Percentiles rank a stretch among this genome's conserved stretches.
phyloP scores from a whole-genome alignment of 2,888 invertebrate species.

The Geotrupes spiniger region DNA sequence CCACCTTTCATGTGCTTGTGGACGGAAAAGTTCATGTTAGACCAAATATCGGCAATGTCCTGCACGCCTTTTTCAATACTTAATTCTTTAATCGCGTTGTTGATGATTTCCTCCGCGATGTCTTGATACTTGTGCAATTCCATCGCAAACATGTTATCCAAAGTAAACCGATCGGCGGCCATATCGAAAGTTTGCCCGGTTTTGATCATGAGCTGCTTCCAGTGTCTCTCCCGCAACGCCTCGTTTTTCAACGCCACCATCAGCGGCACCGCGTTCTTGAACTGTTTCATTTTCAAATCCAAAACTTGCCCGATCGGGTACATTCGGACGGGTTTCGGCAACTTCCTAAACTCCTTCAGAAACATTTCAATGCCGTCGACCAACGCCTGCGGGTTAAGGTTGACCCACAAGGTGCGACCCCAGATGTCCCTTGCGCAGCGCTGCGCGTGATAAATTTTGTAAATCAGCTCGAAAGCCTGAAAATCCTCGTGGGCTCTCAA shows the following conservation, averaged over 20 bases:
- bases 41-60: constrained; percentile 78
- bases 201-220: constrained; percentile 84
- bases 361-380: constrained; percentile 84
- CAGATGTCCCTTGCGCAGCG: constrained; percentile 74
- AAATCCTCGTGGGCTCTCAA: constrained; percentile 62
- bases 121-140: constrained; percentile 83
- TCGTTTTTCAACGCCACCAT: constrained; percentile 91
- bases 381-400: constrained; percentile 79
- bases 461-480: constrained; percentile 67
- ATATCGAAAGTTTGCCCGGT: constrained; percentile 84
- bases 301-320: constrained; percentile 65
- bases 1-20: constrained; percentile 66
- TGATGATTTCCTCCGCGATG: constrained; percentile 82
- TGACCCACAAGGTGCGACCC: constrained; percentile 85
- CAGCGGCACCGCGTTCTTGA: constrained; percentile 81
- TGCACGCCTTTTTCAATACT: constrained; percentile 86
- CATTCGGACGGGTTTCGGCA: constrained; percentile 62
- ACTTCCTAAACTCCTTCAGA: constrained; percentile 72
- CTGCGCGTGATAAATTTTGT: constrained; percentile 75
- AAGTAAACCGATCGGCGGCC: constrained; percentile 82
- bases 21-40: constrained; percentile 61
- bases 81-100: constrained; percentile 84
- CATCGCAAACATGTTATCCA: constrained; percentile 92
- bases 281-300: constrained; percentile 83
- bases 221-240: constrained; percentile 85